Conservation (phyloP, 2,888 invertebrate genomes). For the Gnatocerus cornutus region DNA sequence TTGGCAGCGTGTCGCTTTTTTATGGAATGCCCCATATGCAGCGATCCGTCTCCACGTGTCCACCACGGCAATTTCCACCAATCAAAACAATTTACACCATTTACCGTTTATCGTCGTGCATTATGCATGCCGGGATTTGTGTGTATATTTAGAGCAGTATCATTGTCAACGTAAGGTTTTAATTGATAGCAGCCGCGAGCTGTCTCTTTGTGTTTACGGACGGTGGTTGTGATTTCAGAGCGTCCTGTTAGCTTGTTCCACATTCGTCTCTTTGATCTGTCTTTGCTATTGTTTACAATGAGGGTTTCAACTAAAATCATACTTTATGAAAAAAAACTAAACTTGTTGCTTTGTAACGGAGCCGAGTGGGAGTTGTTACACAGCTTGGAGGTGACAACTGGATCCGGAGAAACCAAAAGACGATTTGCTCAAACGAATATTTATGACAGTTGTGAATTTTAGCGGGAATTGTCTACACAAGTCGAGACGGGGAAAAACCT, state of each 20-base stretch:
- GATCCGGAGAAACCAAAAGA: neutral
- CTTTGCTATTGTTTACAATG: constrained; percentile 27
- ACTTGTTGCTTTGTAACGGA: constrained; percentile 5
- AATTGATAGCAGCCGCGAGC: constrained; percentile 39
- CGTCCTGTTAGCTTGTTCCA: constrained; percentile 24
- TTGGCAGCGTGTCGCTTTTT: neutral
- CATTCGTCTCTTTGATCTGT: constrained; percentile 38
- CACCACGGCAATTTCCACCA: too few species aligned
- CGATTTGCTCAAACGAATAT: too few species aligned
- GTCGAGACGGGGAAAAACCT: too few species aligned
- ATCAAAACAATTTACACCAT: too few species aligned
- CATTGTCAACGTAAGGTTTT: constrained; percentile 30
- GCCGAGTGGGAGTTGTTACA: neutral
- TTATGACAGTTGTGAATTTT: too few species aligned
- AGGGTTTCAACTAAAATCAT: constrained; percentile 3
- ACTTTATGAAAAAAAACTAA: constrained; percentile 6
- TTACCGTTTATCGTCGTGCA: neutral
- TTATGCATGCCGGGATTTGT: constrained; percentile 18
- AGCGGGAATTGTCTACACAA: too few species aligned
- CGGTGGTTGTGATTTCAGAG: constrained; percentile 29
- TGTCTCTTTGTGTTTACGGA: constrained; percentile 24
- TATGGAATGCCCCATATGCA: neutral
- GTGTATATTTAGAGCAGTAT: constrained; percentile 20
- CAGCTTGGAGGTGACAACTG: neutral
- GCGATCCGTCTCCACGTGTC: neutral